These are phyloP conservation scores for Aphyosemion australe DNA, from an alignment of 2,113 vertebrate genomes.

Conservation along the genomic window DNA sequence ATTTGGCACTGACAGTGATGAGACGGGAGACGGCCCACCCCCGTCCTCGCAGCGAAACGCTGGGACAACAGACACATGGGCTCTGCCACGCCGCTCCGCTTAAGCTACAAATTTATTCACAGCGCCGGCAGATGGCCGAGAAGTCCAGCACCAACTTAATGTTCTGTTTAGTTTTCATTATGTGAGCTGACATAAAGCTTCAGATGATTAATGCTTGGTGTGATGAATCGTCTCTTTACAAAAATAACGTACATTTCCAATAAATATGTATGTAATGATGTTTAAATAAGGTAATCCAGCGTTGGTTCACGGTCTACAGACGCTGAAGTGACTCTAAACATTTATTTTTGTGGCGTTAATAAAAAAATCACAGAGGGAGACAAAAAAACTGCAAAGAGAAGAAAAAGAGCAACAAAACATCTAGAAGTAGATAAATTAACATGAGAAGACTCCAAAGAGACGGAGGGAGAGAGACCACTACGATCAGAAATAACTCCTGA, in stretches of 20 bases:
- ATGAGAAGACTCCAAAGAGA: neutral
- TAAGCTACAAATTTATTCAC: constrained; percentile 42
- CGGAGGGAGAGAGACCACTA: neutral
- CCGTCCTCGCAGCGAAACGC: constrained; percentile 30
- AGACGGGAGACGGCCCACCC: constrained; percentile 48
- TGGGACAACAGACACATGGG: constrained; percentile 35
- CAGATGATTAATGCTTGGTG: constrained; percentile 36
- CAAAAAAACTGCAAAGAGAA: neutral
- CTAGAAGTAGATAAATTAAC: neutral
- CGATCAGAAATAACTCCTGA: neutral
- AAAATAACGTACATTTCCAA: neutral
- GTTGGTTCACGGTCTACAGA: neutral
- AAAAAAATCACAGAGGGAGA: neutral
- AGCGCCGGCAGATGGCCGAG: constrained; percentile 52
- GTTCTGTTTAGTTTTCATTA: constrained; percentile 64
- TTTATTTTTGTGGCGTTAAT: neutral
- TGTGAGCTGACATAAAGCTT: constrained; percentile 42
- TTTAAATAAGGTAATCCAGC: neutral
- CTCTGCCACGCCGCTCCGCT: constrained; percentile 34
- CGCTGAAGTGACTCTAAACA: neutral
- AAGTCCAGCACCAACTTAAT: constrained; percentile 51
- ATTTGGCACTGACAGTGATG: constrained; percentile 62
- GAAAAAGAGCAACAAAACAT: neutral
- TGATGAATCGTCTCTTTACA: constrained; percentile 9
- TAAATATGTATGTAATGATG: neutral